A percentile compares a stretch with the other conserved stretches of the same genome.
These are phyloP conservation scores for Drosophila setosimentum DNA, from an alignment of 2,888 invertebrate species.

Conservation along the genomic window DNA sequence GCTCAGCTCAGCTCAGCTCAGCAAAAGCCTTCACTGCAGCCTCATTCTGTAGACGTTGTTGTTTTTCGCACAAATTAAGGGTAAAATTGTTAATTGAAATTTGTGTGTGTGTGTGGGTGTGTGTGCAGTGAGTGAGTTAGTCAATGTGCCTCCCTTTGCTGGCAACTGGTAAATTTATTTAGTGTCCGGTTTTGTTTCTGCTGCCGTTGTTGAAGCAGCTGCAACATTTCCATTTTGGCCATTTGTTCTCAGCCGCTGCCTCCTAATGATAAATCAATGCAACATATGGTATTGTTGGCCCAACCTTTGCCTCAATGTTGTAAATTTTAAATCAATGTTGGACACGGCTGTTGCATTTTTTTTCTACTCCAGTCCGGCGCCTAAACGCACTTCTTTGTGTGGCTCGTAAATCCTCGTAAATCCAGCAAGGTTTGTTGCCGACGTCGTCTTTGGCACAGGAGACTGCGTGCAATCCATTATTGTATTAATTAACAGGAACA, in stretches of 20 bases:
- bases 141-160: not conserved
- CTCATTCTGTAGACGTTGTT: constrained; percentile 42
- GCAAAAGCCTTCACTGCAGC: constrained; percentile 20
- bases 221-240: constrained; percentile 69
- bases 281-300: constrained; percentile 77
- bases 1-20: constrained; percentile 27
- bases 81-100: constrained; percentile 81
- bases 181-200: constrained; percentile 40
- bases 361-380: constrained; percentile 15
- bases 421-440: constrained; percentile 14
- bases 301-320: constrained; percentile 77
- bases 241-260: constrained; percentile 31
- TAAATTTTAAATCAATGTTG: constrained; percentile 83
- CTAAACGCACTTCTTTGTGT: constrained; percentile 49
- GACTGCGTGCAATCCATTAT: constrained; percentile 83
- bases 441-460: constrained; percentile 3
- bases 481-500: constrained; percentile 86
- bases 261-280: constrained; percentile 80
- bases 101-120: constrained; percentile 52
- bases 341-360: constrained; percentile 27
- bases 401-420: constrained; percentile 50
- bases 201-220: constrained; percentile 41
- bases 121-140: constrained; percentile 19
- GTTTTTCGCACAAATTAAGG: constrained; percentile 75
- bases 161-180: constrained; percentile 54